A percentile compares a stretch with the other conserved stretches of the same genome.
Evolutionary conservation across 2,797 vertebrate species (phyloP).

Genomic region (Gymnocypris eckloni): DNA sequence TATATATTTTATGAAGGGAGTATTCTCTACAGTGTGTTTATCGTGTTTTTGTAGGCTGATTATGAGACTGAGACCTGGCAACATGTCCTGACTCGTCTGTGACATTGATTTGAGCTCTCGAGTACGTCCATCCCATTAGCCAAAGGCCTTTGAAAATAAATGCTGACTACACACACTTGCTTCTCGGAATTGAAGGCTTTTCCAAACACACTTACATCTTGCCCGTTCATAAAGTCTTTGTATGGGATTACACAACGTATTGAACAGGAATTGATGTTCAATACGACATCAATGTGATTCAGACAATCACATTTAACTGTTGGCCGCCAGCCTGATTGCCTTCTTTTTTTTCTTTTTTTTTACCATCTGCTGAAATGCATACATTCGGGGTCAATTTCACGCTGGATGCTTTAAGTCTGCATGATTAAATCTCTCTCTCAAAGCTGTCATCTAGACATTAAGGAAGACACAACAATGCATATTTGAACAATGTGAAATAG

Average conservation of each 20-base stretch:
- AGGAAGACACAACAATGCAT: neutral
- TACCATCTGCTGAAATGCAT: slow-evolving; percentile 2
- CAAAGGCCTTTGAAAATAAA: slow-evolving; percentile 55
- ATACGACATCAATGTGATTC: slow-evolving; percentile 41
- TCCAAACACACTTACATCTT: slow-evolving; percentile 47
- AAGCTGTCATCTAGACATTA: neutral
- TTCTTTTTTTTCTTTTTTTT: neutral
- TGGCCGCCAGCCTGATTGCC: slow-evolving; percentile 23
- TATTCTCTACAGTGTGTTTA: slow-evolving; percentile 55
- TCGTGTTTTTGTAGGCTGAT: slow-evolving; percentile 51
- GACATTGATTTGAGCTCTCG: slow-evolving; percentile 59
- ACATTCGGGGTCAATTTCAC: neutral
- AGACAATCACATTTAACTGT: slow-evolving; percentile 35
- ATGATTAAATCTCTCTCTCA: neutral
- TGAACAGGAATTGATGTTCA: slow-evolving; percentile 38
- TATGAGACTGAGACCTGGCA: slow-evolving; percentile 55
- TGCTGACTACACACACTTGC: slow-evolving; percentile 51
- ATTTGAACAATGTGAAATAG: neutral
- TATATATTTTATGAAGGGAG: slow-evolving; percentile 35
- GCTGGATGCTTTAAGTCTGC: neutral
- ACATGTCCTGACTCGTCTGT: slow-evolving; percentile 43
- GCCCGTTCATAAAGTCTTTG: slow-evolving; percentile 42
- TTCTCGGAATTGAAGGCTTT: slow-evolving; percentile 55
- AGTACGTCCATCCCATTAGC: slow-evolving; percentile 45
- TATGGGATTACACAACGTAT: slow-evolving; percentile 48